Conservation (phyloP, 1,140 invertebrate species). For the Drosophila nigromelanica region DNA sequence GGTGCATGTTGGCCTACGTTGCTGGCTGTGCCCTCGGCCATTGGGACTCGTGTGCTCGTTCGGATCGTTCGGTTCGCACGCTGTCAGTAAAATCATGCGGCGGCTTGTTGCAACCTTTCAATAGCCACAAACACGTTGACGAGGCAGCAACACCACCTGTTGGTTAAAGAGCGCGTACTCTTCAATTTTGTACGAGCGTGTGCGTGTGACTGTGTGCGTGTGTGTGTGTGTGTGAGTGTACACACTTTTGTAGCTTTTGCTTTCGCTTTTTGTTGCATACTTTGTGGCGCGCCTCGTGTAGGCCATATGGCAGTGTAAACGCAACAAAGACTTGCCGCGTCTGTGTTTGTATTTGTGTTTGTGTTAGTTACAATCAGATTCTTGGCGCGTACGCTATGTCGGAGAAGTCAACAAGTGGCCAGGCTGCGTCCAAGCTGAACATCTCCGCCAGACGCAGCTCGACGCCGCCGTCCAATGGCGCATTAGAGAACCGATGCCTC, state of each 20-base stretch:
- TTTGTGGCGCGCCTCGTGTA: conserved; percentile 59
- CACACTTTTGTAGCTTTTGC: conserved; percentile 12
- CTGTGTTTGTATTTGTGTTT: conserved; percentile 21
- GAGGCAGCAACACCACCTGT: conserved; percentile 76
- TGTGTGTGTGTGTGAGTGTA: background rate
- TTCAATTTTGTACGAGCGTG: background rate
- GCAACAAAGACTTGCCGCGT: background rate
- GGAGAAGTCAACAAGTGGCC: conserved; percentile 46
- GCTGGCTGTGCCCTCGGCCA: conserved; percentile 32
- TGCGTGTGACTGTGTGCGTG: background rate
- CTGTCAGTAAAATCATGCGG: conserved; percentile 64
- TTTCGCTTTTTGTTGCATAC: conserved; percentile 27
- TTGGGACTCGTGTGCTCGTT: conserved; percentile 12
- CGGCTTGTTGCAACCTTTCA: conserved; percentile 74
- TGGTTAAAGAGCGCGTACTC: conserved; percentile 29
- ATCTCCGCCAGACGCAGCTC: conserved; percentile 54
- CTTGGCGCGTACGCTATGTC: conserved; percentile 40
- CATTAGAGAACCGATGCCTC: conserved; percentile 63
- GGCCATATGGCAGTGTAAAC: conserved; percentile 65
- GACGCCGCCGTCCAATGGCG: conserved; percentile 40
- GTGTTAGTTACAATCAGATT: conserved; percentile 39
- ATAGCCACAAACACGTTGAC: conserved; percentile 66
- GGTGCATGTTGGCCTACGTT: conserved; percentile 47
- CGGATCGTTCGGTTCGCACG: conserved; percentile 41
- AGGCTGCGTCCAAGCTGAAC: conserved; percentile 60